Base-by-base conservation (phyloP, 1,140 invertebrate genomes). In the Drosophila pruinosa region DNA sequence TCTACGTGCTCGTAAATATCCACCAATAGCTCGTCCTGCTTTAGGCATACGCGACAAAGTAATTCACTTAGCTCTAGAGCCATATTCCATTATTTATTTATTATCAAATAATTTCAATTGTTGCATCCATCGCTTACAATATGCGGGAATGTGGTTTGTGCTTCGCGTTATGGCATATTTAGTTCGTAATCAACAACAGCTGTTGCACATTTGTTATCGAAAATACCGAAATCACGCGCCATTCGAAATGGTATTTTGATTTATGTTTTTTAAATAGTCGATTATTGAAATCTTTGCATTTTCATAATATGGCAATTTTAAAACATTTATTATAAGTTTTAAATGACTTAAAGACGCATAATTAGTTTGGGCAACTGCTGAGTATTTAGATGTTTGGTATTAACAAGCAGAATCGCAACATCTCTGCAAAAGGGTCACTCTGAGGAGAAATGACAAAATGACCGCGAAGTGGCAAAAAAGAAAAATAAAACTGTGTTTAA, bases 1-100 rank as follows among this genome's bases (percentile, higher is more conserved):
- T 82, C 72, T 1, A 79, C 69, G 14, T 70, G 41, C 7, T 86
- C 78, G n/a, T 65, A 80, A 3, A 86, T 69, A 21, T 71, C 56
- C 4, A 83, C 71, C 36, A 80, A 10, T 0, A 80, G 26, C 22
- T 89, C 76, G 3, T 80, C 57, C 43, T 79, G 76, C 8, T 83
- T 50, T 1, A 83, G 47, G 26, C 81, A 86, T 7, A 75, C 70
- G 1, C 71, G 68, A 28, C 82, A 83, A 14, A 59, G 34, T 3
- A 76, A 22, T 6, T 78, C 76, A 19, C 36, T 45, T 3, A 68
- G 14, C 12, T 45, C 17, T 1, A 28, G 4, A n/a, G 52, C 10
- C 61, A 74, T 71, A 3, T 24, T 26, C 14, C 3, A 21, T 36
- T 34, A n/a, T 3, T 1, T 53, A 31, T 34, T 53, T 17, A 10